Evolutionary conservation across 2,113 vertebrate genomes (phyloP), one percentile per base, ranked within the genome.

Genomic region (Poicephalus meyeri): DNA sequence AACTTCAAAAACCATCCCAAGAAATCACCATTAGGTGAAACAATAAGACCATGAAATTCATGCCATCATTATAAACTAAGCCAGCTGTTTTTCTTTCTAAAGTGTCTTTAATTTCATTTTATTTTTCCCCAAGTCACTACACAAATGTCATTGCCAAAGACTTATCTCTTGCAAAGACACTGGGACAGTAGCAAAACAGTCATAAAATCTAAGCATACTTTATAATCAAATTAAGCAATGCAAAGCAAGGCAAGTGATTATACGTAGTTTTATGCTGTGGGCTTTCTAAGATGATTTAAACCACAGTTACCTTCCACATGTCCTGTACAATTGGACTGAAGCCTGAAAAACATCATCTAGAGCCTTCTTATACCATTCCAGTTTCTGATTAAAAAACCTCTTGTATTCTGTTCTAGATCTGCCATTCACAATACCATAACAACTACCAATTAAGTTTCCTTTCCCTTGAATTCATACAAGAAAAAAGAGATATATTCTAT

Each of bases 161-260:
- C 76, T 65, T 91, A 66, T 53, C 46, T 91, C 58, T 83, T 83
- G 46, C 49, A 77, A 88, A 86, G 66, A 89, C 63, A 24, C 50
- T 93, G 79, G 76, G 82, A 91, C 42, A 74, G 68, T 86, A 96
- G 55, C 91, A 90, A 93, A 86, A 55, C 14, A 91, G 64, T 25
- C 42, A 83, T 86, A 93, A 96, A 91, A 88, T 55, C 47, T 52
- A 88, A 90, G 74, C 35, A 52, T 93, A 95, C 39, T 74, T 96
- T 88, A 95, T 88, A 90, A 96, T 93, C 88, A 96, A 90, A 88
- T 93, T 93, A 93, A 80, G 85, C 63, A 85, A 89, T 83, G 50
- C 68, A 91, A 93, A 94, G 88, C 60, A 90, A 94, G 88, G 88
- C 29, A 84, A 95, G 74, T 80, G 2, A 88, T 55, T 85, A 71